Conservation (phyloP, 1,140 invertebrate genomes). For the Polypedilum pembai region DNA sequence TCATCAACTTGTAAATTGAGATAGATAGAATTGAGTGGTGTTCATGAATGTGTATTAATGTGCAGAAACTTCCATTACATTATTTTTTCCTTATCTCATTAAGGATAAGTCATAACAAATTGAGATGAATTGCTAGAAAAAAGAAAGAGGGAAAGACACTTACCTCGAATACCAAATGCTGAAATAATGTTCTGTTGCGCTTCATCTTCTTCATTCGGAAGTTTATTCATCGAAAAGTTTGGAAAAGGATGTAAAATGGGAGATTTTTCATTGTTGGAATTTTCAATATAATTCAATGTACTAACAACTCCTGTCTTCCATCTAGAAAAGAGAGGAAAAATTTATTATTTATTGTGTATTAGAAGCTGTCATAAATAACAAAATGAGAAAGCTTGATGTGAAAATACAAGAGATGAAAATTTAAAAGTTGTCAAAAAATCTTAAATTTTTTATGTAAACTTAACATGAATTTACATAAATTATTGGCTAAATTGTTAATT, state of each 20-base stretch:
- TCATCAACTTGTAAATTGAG: constrained; percentile 40
- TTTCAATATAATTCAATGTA: constrained; percentile 43
- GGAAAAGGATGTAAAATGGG: constrained; percentile 43
- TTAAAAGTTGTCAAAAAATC: no score
- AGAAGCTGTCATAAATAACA: not conserved
- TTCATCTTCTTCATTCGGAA: constrained; percentile 38
- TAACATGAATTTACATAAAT: no score
- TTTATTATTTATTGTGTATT: constrained; percentile 22
- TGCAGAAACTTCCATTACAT: no score
- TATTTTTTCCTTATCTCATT: not conserved
- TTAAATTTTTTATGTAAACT: no score
- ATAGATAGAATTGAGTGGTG: no score
- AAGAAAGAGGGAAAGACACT: not conserved
- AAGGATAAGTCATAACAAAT: constrained; percentile 22
- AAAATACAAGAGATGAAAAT: no score
- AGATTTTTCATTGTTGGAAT: constrained; percentile 33
- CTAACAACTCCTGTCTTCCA: constrained; percentile 45
- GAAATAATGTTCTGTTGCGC: constrained; percentile 44
- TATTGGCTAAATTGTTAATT: no score
- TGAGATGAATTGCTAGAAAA: constrained; percentile 30
- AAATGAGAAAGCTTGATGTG: not conserved
- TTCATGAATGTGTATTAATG: no score
- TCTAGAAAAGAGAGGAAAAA: constrained; percentile 32
- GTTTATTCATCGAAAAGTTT: constrained; percentile 39
- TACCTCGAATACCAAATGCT: constrained; percentile 47